Evolutionary conservation across 2,797 vertebrate species (phyloP).

Genomic region (Vipera latastei): DNA sequence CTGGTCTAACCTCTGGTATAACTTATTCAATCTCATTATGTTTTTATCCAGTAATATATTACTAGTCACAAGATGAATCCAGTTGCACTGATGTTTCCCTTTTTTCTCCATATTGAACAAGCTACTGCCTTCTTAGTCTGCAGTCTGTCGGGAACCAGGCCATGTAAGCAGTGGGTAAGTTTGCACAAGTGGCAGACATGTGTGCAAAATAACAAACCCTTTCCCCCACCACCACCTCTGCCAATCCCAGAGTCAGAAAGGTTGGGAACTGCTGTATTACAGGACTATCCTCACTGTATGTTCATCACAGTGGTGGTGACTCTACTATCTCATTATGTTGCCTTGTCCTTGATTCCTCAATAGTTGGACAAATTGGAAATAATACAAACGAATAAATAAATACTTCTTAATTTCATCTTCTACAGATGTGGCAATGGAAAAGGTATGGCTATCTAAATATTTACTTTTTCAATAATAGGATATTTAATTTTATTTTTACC

Average conservation of each 20-base stretch:
- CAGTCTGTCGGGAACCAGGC: background rate
- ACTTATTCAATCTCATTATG: background rate
- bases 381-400: background rate
- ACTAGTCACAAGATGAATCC: background rate
- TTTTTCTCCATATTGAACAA: background rate
- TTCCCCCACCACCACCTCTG: background rate
- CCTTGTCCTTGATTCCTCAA: background rate
- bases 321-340: background rate
- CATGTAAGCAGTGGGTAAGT: background rate
- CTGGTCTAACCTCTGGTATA: background rate
- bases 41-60: background rate
- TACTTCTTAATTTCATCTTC: background rate
- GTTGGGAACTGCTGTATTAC: background rate
- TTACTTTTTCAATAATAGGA: background rate
- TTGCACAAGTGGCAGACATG: background rate
- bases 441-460: background rate
- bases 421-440: background rate
- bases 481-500: background rate
- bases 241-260: background rate
- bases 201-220: rapidly evolving
- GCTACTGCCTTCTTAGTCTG: background rate
- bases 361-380: background rate
- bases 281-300: background rate
- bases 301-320: background rate
- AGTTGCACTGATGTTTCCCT: background rate